Base-by-base conservation (phyloP, 2,113 vertebrate species). In the Salvelinus namaycush region DNA sequence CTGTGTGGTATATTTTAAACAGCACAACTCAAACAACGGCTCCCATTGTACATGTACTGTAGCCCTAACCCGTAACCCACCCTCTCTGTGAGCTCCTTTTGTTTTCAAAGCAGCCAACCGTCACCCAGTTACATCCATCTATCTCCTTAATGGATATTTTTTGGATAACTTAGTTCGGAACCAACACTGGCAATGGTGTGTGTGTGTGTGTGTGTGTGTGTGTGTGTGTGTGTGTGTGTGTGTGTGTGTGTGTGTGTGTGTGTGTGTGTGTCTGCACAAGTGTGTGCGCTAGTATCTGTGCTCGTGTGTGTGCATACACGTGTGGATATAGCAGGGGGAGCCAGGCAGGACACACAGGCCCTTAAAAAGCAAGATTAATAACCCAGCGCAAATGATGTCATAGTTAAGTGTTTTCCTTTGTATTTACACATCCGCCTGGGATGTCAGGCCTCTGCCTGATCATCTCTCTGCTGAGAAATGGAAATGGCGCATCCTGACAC, bases 381-480 rank as follows among this genome's bases (percentile, higher is more conserved):
- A 91, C 89, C 81, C 48, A 29, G 73, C 29, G 75, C 81, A 88
- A 84, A 92, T 94, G 92, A 94, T 93, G 91, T 94, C 93, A 94
- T 92, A 90, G 90, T 92, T 93, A 94, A 93, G 93, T 94, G 93
- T 93, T 92, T 92, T 92, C 86, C 88, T 87, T 92, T 92, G 89
- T 93, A 91, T 92, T 93, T 92, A 93, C 91, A 92, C 90, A 87
- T 89, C 81, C 82, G 66, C 76, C 81, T 7, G 20, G 62, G 81
- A 83, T 85, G 87, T 88, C 83, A 71, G 81, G 82, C 75, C 49
- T 86, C 66, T 72, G 85, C 87, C 68, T 72, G 85, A 77, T 87
- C 77, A 77, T 86, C 67, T 82, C 79, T 54, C 16, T 54, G 51
- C 51, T 92, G 88, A 93, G 81, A 90, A 91, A 93, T 90, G 88